A percentile compares a stretch with the other conserved stretches of the same genome.
Evolutionary conservation across 1,140 invertebrate genomes (phyloP).

Genomic region (Hylyphantes graminicola): DNA sequence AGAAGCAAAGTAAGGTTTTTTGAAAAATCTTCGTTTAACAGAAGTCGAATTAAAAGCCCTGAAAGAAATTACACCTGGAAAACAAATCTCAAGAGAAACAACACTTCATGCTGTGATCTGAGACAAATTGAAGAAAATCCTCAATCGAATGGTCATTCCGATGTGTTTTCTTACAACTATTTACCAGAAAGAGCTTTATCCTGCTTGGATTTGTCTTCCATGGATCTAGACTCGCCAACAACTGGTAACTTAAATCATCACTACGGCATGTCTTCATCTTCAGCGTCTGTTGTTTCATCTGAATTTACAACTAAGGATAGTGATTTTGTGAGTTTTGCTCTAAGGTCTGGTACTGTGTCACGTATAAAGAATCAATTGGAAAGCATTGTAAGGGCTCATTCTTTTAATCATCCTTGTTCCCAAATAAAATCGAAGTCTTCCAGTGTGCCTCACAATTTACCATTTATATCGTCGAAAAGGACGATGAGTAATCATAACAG

Average conservation of each 20-base stretch:
- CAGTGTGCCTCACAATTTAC: slow-evolving; percentile 37
- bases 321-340: background rate
- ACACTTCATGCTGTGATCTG: slow-evolving; percentile 44
- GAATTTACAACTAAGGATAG: background rate
- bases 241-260: background rate
- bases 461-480: background rate
- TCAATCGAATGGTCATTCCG: background rate
- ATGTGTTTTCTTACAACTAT: slow-evolving; percentile 63
- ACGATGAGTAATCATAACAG: background rate
- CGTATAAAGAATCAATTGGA: slow-evolving; percentile 25
- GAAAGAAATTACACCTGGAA: background rate
- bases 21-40: background rate
- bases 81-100: slow-evolving; percentile 5
- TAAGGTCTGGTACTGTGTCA: slow-evolving; percentile 44
- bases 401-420: background rate
- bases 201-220: slow-evolving; percentile 63
- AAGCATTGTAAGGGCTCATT: background rate
- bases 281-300: slow-evolving; percentile 2
- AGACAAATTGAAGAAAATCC: slow-evolving; percentile 11
- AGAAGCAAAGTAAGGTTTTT: slow-evolving; percentile 30
- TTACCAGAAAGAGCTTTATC: slow-evolving; percentile 65
- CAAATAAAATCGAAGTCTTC: slow-evolving; percentile 3
- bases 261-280: slow-evolving; percentile 14
- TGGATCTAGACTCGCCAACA: background rate
- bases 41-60: background rate